Evolutionary conservation across 2,113 vertebrate species (phyloP).

Genomic region (Callipepla californica): DNA sequence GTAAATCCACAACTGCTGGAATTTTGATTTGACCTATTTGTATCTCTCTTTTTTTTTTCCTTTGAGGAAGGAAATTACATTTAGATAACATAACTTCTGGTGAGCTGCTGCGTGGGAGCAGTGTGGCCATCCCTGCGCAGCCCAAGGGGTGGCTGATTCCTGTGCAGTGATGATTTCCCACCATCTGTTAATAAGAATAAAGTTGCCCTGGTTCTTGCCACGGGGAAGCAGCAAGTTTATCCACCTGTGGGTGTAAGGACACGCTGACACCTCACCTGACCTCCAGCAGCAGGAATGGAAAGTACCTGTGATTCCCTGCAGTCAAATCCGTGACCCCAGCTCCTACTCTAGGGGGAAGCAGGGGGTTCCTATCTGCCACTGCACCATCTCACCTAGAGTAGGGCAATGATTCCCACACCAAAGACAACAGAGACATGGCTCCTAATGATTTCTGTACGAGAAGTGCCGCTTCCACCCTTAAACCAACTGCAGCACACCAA

Average conservation of each 20-base stretch:
- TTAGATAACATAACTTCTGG: background rate
- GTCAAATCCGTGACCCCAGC: background rate
- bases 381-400: fast-evolving
- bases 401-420: background rate
- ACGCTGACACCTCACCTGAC: background rate
- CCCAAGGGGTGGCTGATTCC: fast-evolving
- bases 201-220: fast-evolving
- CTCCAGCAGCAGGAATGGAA: background rate
- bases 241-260: background rate
- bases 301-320: background rate
- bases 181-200: background rate
- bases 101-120: background rate
- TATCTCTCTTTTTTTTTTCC: background rate
- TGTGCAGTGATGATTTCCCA: background rate
- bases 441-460: background rate
- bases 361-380: background rate
- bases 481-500: background rate
- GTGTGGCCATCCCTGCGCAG: fast-evolving
- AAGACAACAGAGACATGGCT: background rate
- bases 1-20: background rate
- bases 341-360: background rate
- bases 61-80: background rate
- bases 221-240: fast-evolving
- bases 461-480: too few relatives aligned
- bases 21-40: constrained; percentile 8